Base-by-base conservation (phyloP, 2,797 vertebrate species). In the Dicrostonyx torquatus region DNA sequence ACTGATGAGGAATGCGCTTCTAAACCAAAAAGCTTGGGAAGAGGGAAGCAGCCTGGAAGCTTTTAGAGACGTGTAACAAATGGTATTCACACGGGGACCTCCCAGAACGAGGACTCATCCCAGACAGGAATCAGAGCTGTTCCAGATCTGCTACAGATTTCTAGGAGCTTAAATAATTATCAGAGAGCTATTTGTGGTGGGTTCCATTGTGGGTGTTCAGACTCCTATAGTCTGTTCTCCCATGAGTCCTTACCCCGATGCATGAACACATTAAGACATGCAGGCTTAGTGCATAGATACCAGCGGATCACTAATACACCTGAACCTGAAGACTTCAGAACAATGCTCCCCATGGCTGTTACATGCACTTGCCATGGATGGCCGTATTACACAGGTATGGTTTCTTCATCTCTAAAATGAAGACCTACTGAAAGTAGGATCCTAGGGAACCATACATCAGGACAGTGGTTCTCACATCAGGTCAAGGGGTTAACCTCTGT, bases 21-120 rank as follows among this genome's bases (percentile, higher is more conserved):
- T 89, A 96, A 97, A 97, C 93, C 83, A 89, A 95, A 79, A 95
- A 89, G 95, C 96, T 97, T 96, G 94, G 93, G 90, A 97, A 97
- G 96, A 97, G 97, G 95, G 94, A 96, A 97, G 93, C 86, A 93
- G 96, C 95, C 97, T 97, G 96, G 95, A 97, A 96, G 92, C 94
- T 97, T 97, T 97, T 92, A 97, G 97, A 94, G 92, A 96, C 93
- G 76, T 97, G 87, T 76, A 89, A 92, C 92, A 96, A 97, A 96
- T 95, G 90, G 95, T 83, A 96, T 95, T 97, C 94, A 87, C 48
- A 64, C 68, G 86, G 78, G 96, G 97, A 97, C 96, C 97, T 97
- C 97, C 97, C 97, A 97, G 93, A 80, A 94, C 26, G 84, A 95
- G 76, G 90, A 95, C 94, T 97, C 90, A 37, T 96, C 95, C 96